These are phyloP conservation scores for Simalia tracyae DNA, from an alignment of 2,797 vertebrate genomes.

Conservation along the genomic window DNA sequence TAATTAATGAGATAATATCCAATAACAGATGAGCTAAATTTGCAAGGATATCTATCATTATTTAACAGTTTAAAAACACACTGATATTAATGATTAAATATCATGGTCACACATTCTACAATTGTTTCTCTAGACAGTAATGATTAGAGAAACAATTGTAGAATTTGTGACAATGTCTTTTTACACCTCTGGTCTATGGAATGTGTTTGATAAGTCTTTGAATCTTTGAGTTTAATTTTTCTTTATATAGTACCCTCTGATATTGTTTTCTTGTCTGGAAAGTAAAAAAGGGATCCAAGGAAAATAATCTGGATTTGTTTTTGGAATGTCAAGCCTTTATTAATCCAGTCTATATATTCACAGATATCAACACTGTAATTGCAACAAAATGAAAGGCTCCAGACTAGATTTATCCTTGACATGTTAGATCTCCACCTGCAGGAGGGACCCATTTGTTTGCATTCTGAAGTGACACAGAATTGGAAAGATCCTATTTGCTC, in stretches of 20 bases:
- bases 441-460: neutral
- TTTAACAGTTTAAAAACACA: neutral
- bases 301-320: neutral
- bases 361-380: slow-evolving; percentile 18
- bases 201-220: neutral
- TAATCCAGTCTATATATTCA: neutral
- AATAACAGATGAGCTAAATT: slow-evolving; percentile 1
- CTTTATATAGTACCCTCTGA: rapidly evolving
- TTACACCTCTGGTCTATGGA: slow-evolving; percentile 29
- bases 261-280: neutral
- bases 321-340: neutral
- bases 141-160: neutral
- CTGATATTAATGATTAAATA: slow-evolving; percentile 10
- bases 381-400: neutral
- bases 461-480: neutral
- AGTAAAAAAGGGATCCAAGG: neutral
- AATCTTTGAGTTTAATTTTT: neutral
- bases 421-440: neutral
- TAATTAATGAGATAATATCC: neutral
- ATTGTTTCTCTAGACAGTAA: neutral
- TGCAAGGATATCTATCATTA: neutral
- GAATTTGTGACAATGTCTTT: neutral
- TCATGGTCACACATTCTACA: neutral
- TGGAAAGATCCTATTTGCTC: neutral
- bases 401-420: neutral